Evolutionary conservation across 2,113 vertebrate genomes (phyloP).

Genomic region (Sakesphorus luctuosus): DNA sequence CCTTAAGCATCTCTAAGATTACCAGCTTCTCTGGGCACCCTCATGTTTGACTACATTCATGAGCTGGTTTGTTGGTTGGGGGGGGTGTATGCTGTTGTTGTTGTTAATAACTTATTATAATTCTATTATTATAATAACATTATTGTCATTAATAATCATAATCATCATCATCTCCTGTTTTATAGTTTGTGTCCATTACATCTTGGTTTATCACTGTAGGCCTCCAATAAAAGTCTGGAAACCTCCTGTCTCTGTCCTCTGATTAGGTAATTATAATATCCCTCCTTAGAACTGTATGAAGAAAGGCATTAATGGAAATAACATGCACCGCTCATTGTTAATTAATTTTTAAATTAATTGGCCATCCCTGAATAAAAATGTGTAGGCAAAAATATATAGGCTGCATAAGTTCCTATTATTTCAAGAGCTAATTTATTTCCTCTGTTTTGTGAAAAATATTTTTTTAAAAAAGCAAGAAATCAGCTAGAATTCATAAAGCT

Average conservation of each 20-base stretch:
- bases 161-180: neutral
- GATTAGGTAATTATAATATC: neutral
- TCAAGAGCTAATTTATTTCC: neutral
- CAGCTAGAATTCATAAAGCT: neutral
- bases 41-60: neutral
- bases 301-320: neutral
- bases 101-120: neutral
- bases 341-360: neutral
- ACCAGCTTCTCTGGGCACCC: neutral
- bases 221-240: neutral
- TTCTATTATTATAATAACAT: too few species aligned
- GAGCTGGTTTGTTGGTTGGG: neutral
- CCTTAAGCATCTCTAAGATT: neutral
- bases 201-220: neutral
- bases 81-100: rapidly evolving
- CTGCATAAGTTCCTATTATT: neutral
- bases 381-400: neutral
- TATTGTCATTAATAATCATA: neutral
- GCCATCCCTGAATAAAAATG: neutral
- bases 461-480: neutral
- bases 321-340: neutral
- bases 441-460: neutral
- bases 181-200: neutral
- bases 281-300: neutral
- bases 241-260: neutral